Conservation (phyloP, 2,113 vertebrate genomes). For the Ceyx cyanopectus region DNA sequence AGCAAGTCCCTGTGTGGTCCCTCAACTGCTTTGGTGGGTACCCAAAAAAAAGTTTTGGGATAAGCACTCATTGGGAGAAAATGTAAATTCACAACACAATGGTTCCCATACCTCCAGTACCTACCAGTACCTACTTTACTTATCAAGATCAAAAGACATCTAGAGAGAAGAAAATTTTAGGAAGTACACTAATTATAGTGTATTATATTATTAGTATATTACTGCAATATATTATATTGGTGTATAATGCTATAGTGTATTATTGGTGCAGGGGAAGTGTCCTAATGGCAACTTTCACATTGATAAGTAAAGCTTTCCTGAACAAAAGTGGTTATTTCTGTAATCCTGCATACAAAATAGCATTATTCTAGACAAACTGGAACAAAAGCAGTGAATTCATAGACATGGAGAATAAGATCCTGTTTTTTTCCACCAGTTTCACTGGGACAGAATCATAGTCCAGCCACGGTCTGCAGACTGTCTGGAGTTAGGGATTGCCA, state of each 20-base stretch:
- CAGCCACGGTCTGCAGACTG: too few relatives aligned
- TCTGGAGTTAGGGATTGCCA: too few relatives aligned
- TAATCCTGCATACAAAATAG: neutral
- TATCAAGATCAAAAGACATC: neutral
- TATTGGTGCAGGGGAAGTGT: too few relatives aligned
- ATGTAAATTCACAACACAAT: neutral
- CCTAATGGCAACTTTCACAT: neutral
- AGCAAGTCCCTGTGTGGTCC: neutral
- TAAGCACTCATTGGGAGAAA: neutral
- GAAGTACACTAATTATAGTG: neutral
- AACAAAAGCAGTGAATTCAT: neutral
- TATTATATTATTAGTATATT: too few relatives aligned
- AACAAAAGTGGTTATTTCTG: neutral
- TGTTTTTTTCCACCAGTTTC: neutral
- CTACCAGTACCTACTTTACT: neutral
- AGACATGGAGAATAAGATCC: neutral
- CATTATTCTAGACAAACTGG: neutral
- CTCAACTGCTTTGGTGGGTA: fast-evolving
- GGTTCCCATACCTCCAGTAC: neutral
- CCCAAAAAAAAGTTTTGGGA: neutral
- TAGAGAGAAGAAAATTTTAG: neutral
- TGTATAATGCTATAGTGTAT: too few relatives aligned
- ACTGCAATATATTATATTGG: too few relatives aligned
- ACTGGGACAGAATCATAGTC: too few relatives aligned
- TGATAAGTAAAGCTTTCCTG: neutral